phyloP scores from a whole-genome alignment of 1,140 invertebrate genomes.

The Tetraneura akinire region DNA sequence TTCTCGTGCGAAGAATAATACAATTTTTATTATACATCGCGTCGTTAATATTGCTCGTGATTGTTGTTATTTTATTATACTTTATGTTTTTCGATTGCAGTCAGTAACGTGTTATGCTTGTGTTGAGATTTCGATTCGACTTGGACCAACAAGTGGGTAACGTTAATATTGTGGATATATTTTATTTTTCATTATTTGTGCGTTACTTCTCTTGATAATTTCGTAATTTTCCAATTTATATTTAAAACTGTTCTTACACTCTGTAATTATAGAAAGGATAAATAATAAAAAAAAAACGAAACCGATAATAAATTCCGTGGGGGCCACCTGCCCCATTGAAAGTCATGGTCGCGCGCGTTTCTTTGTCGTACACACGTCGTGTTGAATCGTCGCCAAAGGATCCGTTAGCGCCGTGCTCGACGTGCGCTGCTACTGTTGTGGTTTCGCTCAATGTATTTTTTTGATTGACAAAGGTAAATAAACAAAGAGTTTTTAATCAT shows the following conservation, averaged over 20 bases:
- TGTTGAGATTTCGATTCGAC: not conserved
- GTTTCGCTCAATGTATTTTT: not conserved
- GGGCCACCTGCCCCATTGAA: slow-evolving; percentile 43
- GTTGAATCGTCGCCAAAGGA: not conserved
- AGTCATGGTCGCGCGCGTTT: slow-evolving; percentile 46
- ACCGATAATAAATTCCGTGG: slow-evolving; percentile 31
- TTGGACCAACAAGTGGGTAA: slow-evolving; percentile 43
- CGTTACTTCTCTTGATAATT: not conserved
- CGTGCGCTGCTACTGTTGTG: not conserved
- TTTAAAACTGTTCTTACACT: no score
- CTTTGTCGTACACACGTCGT: slow-evolving; percentile 19
- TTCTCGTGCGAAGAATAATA: not conserved
- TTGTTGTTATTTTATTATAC: not conserved
- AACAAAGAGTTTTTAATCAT: slow-evolving; percentile 41
- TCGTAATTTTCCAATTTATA: no score
- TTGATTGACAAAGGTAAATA: slow-evolving; percentile 44
- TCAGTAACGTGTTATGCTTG: not conserved
- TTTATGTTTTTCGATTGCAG: not conserved
- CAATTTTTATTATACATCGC: not conserved
- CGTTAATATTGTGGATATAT: not conserved
- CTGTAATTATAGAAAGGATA: not conserved
- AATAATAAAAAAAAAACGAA: slow-evolving; percentile 1
- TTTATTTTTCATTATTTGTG: not conserved
- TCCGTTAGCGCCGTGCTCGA: not conserved
- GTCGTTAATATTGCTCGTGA: not conserved